Base-by-base conservation (phyloP, 2,113 vertebrate genomes). In the Channa maculata region DNA sequence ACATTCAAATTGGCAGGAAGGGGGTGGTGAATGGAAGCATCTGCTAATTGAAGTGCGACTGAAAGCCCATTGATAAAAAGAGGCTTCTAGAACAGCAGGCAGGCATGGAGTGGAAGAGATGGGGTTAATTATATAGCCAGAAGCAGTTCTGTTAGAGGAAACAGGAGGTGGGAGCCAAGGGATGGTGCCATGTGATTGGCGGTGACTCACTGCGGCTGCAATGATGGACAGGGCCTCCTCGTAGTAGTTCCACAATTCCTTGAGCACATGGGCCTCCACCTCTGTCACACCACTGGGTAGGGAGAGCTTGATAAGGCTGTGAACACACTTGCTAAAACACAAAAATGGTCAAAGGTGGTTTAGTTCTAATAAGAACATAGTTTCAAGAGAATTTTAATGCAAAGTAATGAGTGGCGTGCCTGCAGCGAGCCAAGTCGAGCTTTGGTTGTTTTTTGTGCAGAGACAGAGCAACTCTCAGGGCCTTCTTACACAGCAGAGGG, bases 161-260 rank as follows among this genome's bases (percentile, higher is more conserved):
- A 69, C 63, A 36, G 71, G 79, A 86, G 77, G 84, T 77, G 66
- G 82, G 74, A 84, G 82, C 75, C 66, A 48, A 65, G 78, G 79
- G 76, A 71, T 49, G 78, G 84, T 61, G 6, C 33, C 33, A 58
- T 80, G 85, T 60, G 88, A 86, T 84, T 86, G 85, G 80, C 75
- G 78, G 77, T 85, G 87, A 96, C 96, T 97, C 93, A 98, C 97
- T 64, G 88, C 90, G 57, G 77, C 85, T 82, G 86, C 74, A 50
- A 96, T 73, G 86, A 97, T 50, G 24, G 85, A 92, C 80, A 97
- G 91, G 83, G 91, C 95, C 84, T 97, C 96, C 88, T 98, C 93
- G 62, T 95, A 97, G 91, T 95, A 96, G 70, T 65, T 83, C 95
- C 95, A 96, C 45, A 92, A 87, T 87, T 98, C 98, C 82, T 95